These are phyloP conservation scores for Hyperoplus immaculatus DNA, from an alignment of 2,797 vertebrate species.

Conservation along the genomic window DNA sequence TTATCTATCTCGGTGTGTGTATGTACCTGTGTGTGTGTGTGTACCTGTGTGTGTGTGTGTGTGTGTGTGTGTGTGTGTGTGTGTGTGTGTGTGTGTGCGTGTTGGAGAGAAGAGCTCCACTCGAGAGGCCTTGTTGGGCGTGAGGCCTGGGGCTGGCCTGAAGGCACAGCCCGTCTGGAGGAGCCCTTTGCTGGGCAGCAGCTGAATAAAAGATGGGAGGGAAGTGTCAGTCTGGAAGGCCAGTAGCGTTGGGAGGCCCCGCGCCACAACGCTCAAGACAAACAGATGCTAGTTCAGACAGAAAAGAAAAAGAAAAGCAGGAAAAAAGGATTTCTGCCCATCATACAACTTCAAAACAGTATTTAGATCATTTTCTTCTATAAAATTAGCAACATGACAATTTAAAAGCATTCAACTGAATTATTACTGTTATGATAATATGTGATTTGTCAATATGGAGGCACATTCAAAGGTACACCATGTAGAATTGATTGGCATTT, in stretches of 20 bases:
- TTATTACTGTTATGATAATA: too few species aligned
- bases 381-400: neutral
- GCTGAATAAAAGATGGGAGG: constrained; percentile 82
- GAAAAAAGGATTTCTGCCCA: neutral
- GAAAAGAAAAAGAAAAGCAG: constrained; percentile 6
- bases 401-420: neutral
- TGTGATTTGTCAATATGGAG: too few species aligned
- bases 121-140: constrained; percentile 73
- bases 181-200: constrained; percentile 71
- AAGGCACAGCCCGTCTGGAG: constrained; percentile 81
- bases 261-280: constrained; percentile 31
- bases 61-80: constrained; percentile 8
- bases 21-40: constrained; percentile 19
- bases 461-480: too few species aligned
- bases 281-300: constrained; percentile 63
- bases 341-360: neutral
- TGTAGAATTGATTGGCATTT: too few species aligned
- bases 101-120: constrained; percentile 59
- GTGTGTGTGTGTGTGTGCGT: constrained; percentile 1
- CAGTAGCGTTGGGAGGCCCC: constrained; percentile 63
- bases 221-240: constrained; percentile 74
- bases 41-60: constrained; percentile 22
- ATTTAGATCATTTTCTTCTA: neutral
- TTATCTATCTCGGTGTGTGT: neutral
- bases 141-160: constrained; percentile 79